Evolutionary conservation across 2,888 invertebrate species (phyloP).

Genomic region (Gasteruption jaculator): DNA sequence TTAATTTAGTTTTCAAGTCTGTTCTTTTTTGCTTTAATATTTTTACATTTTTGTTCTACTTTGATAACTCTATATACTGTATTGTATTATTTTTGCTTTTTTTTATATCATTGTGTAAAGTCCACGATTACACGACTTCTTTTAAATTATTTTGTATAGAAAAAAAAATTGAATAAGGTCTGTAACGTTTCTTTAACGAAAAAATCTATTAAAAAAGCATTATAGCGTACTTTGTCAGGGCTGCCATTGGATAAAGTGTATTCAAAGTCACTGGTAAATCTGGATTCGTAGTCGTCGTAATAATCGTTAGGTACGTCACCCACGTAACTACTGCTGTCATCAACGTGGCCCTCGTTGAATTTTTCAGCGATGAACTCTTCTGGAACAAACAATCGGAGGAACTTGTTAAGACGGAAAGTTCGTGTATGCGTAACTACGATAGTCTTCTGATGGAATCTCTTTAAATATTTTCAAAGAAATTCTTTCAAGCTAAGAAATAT

Average conservation of each 20-base stretch:
- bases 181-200: no score
- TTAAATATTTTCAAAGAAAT: no score
- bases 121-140: not conserved
- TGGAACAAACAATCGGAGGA: constrained; percentile 25
- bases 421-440: no score
- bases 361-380: constrained; percentile 35
- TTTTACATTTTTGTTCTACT: constrained; percentile 14
- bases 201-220: no score
- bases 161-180: no score
- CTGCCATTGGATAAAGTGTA: no score
- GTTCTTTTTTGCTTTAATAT: constrained; percentile 7
- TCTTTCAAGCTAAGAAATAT: no score
- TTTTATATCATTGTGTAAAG: constrained; percentile 3
- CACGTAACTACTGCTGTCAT: constrained; percentile 31
- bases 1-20: not conserved
- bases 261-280: no score
- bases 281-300: constrained; percentile 21
- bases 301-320: constrained; percentile 29
- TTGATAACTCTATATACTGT: constrained; percentile 9
- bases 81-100: not conserved
- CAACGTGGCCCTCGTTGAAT: constrained; percentile 27
- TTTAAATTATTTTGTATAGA: no score
- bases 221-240: no score
- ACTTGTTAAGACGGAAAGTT: no score
- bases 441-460: no score